Base-by-base conservation (phyloP, 2,888 invertebrate species). In the Trissonchulus sp. region DNA sequence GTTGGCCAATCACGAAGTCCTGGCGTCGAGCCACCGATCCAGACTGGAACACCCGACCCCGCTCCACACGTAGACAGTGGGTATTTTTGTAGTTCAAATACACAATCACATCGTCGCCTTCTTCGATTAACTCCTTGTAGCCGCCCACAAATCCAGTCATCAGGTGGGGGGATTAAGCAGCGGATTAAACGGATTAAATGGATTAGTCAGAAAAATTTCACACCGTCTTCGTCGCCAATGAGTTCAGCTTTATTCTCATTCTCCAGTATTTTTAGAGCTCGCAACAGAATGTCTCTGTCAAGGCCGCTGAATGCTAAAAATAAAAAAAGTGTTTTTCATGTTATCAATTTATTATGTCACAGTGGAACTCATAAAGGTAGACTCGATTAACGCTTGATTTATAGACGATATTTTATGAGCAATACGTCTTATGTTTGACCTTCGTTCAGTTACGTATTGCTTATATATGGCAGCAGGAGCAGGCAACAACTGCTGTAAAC, bases 21-120 rank as follows among this genome's bases (percentile, higher is more conserved):
- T 98, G 93, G 87, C 92, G 92, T 65, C 99, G 86, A 8, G 95
- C 94, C 74, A 99, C 99, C 84, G 91, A 96, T 74, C 90, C 90
- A 2, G 94, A 95, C 88, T 97, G 96, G 83, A 93, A 93, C 77
- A 89, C 87, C 81, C 90, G 89, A 48, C 93, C 94, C 80, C 91
- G 90, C 84, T 92, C 93, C 0, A 95, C 93, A 83, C 91, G 90
- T 73, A 97, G 87, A 28, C 92, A 90, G 82, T 94, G 91, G 84
- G 94, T 89, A 81, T 90, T 91, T 79, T 90, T 91, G 65, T 90
- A 90, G 81, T 91, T 92, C 75, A 98, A 86, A 85, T 95, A 97
- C 15, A 99, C 87, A 78, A 98, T 92, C 0, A 94, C 93, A 33
- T 91, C 91, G 84, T 99, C 98, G 0, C 94, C 94, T 85, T 93